A percentile compares a stretch with the other conserved stretches of the same genome.
Evolutionary conservation across 2,797 vertebrate genomes (phyloP).

Genomic region (Enteromius viviparus): DNA sequence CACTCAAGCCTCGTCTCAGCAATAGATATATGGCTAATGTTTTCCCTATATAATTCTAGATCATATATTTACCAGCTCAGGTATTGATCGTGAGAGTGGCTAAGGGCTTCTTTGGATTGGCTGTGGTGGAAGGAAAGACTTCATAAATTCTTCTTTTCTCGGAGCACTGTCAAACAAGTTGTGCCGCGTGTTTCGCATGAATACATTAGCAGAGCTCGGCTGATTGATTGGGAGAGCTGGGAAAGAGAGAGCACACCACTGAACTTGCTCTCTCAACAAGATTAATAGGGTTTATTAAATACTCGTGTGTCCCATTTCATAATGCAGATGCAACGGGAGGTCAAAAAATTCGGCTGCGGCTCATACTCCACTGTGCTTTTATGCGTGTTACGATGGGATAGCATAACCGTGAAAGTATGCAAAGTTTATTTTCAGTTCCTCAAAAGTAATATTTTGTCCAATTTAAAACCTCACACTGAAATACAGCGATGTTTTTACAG

Average conservation of each 20-base stretch:
- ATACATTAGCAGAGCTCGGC: slow-evolving; percentile 77
- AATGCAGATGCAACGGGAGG: slow-evolving; percentile 79
- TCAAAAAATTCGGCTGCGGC: slow-evolving; percentile 72
- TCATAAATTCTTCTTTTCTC: slow-evolving; percentile 82
- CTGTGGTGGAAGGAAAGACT: slow-evolving; percentile 72
- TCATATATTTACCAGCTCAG: slow-evolving; percentile 62
- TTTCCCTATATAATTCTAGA: slow-evolving; percentile 62
- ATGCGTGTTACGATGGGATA: slow-evolving; percentile 60
- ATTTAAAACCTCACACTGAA: background rate
- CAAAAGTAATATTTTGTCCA: background rate
- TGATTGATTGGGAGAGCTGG: slow-evolving; percentile 81
- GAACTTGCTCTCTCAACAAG: slow-evolving; percentile 78
- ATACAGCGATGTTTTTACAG: no score
- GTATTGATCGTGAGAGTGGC: slow-evolving; percentile 59
- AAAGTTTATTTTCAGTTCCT: background rate
- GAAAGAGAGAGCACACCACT: slow-evolving; percentile 73
- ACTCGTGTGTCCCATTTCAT: slow-evolving; percentile 81
- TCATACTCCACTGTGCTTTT: slow-evolving; percentile 61
- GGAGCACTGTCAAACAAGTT: slow-evolving; percentile 83
- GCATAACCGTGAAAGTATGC: slow-evolving; percentile 32
- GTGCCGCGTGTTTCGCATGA: slow-evolving; percentile 78
- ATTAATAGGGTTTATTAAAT: slow-evolving; percentile 87
- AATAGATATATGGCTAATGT: slow-evolving; percentile 62
- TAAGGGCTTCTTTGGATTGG: slow-evolving; percentile 69
- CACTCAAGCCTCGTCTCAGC: slow-evolving; percentile 53